phyloP scores from a whole-genome alignment of 1,140 invertebrate genomes.

The Tetragnatha versicolor region DNA sequence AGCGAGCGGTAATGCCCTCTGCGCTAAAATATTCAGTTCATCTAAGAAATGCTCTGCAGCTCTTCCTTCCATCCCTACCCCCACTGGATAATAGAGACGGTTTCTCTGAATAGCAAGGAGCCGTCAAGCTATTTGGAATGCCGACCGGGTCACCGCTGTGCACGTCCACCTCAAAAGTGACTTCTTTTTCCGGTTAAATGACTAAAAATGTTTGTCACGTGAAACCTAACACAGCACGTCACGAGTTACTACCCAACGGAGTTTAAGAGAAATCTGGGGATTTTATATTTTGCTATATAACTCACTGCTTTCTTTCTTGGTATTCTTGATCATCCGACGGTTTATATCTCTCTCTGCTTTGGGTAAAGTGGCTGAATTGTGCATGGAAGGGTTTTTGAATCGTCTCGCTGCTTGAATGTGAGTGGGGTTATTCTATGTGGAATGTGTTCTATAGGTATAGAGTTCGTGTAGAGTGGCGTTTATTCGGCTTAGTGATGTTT shows the following conservation, averaged over 20 bases:
- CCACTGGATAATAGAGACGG: constrained; percentile 30
- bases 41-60: constrained; percentile 23
- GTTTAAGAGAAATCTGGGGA: constrained; percentile 20
- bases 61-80: constrained; percentile 9
- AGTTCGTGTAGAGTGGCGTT: too few species aligned
- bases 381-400: too few species aligned
- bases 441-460: too few species aligned
- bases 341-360: too few species aligned
- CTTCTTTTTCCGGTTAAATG: constrained; percentile 51
- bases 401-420: too few species aligned
- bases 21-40: constrained; percentile 24
- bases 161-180: constrained; percentile 48
- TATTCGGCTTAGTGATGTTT: too few species aligned
- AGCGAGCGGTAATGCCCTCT: not conserved
- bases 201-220: constrained; percentile 49
- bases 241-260: constrained; percentile 9
- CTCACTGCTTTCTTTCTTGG: too few species aligned
- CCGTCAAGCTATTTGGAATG: constrained; percentile 25
- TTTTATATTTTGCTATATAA: too few species aligned
- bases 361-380: too few species aligned
- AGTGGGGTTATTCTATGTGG: too few species aligned
- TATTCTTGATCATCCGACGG: too few species aligned
- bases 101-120: constrained; percentile 45
- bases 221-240: constrained; percentile 15
- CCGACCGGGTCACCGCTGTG: not conserved